Evolutionary conservation across 1,140 invertebrate genomes (phyloP), one percentile per base, ranked within the genome.

Genomic region (Lordiphosa mommai): DNA sequence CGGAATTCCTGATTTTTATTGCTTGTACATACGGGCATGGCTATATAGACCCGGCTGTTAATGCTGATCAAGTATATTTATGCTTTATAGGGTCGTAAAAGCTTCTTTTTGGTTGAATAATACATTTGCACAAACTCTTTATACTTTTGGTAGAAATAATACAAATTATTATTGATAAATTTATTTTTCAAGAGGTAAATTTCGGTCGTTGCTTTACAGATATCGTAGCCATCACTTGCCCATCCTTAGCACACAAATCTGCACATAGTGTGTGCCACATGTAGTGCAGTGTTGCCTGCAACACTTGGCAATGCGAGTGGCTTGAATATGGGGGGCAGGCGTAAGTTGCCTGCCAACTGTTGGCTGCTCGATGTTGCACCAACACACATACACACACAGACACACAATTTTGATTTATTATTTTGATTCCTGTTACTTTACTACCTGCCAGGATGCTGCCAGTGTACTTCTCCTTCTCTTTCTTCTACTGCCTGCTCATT

Each of bases 361-460:
- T 70, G 50, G 61, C 51, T 70, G 65, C 36, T 40, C 20, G 40
- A 29, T 43, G 16, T 27, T 59, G 46, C 30, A 33, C 20, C 33
- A 32, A 37, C 50, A 20, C 47, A 41, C 37, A 20, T 32, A 53
- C 20, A 50, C 60, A 51, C 43, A 46, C 29, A 61, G 37, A 60
- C 49, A 48, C 37, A 76, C 67, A 68, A 67, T 74, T 80, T 76
- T 80, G 76, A 80, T 82, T 80, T 80, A 80, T 74, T 82, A 80
- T 79, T 79, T 79, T 73, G 70, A 79, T 80, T 79, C 65, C 74
- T 65, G 74, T 70, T 80, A 53, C 60, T 80, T 79, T 58, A 79
- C 50, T 80, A 79, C 69, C 74, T 79, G 74, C 55, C 53, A 69
- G 74, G 51, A 59, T 69, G 74, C 34, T 60, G 68, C 23, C 41